Conservation (phyloP, 2,797 vertebrate genomes). For the Novumbra hubbsi region DNA sequence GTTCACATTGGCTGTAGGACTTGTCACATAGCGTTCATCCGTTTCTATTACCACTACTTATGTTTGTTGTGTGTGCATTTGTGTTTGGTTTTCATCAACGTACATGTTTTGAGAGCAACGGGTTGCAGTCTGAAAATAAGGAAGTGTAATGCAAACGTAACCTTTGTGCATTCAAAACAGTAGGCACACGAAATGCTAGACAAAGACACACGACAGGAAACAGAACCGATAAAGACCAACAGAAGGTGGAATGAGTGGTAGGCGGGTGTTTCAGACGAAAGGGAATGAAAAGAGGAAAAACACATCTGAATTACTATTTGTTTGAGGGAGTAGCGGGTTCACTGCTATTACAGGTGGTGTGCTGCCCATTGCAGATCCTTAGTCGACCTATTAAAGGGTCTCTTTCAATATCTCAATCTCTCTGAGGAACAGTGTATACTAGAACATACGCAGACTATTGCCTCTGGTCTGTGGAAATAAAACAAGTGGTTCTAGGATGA, state of each 20-base stretch:
- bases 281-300: not conserved
- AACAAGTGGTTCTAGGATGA: not conserved
- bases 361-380: slow-evolving; percentile 14
- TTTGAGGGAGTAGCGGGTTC: not conserved
- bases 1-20: not conserved
- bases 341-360: not conserved
- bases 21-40: not conserved
- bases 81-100: not conserved
- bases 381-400: slow-evolving; percentile 15
- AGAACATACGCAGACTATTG: not conserved
- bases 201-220: slow-evolving; percentile 54
- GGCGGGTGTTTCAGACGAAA: slow-evolving; percentile 43
- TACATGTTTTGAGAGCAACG: slow-evolving; percentile 28
- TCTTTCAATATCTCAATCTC: not conserved
- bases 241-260: slow-evolving; percentile 5
- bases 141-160: slow-evolving; percentile 65
- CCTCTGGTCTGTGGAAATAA: not conserved
- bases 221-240: slow-evolving; percentile 21
- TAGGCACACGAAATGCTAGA: slow-evolving; percentile 7
- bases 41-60: not conserved
- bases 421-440: not conserved
- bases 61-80: not conserved
- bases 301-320: not conserved
- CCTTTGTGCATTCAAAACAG: slow-evolving; percentile 55
- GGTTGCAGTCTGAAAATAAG: slow-evolving; percentile 61